Evolutionary conservation across 1,140 invertebrate genomes (phyloP), one percentile per base, ranked within the genome.

Genomic region (Myzus persicae): DNA sequence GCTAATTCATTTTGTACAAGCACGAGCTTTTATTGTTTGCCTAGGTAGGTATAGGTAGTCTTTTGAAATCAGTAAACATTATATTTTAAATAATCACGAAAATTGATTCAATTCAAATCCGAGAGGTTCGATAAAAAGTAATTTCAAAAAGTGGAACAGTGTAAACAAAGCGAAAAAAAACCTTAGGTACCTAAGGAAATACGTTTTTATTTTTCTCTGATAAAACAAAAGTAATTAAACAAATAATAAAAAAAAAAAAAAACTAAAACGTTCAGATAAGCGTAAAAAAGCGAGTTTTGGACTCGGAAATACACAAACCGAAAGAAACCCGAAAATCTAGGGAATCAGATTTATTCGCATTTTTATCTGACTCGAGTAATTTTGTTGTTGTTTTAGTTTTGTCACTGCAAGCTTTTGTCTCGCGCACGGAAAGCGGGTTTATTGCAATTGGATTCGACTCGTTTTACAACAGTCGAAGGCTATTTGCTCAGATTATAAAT

Each of bases 221-320:
- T 93, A 93, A 93, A 93, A 93, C 76, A 93, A 51, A 93, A 93
- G 91, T 93, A 93, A 93, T 93, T 93, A 93, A 93, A 93, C 26
- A 48, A 93, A 84, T 85, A 85, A 89, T 8, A 48, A 88, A 42
- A 87, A 42, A 87, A 88, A 88, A 26, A 38, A 46, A 84, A 48
- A 76, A 81, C 1, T 9, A 76, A 76, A 76, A 24, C 26, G 38
- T 42, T 42, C 38, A 36, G 54, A 90, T 90, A 67, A 90, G 51
- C 38, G 54, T 31, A 42, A 44, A 48, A 59, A 84, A 14, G 81
- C 46, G 38, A 84, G 46, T 51, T 85, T 54, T 26, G 44, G 44
- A 82, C 40, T n/a, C 20, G 6, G 31, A 31, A 93, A 82, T n/a
- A 85, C 40, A 82, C 6, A 46, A 36, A 48, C 67, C 5, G 42